A percentile compares a stretch with the other conserved stretches of the same genome.
These are phyloP conservation scores for Spodoptera frugiperda DNA, from an alignment of 1,140 invertebrate genomes.

Conservation along the genomic window DNA sequence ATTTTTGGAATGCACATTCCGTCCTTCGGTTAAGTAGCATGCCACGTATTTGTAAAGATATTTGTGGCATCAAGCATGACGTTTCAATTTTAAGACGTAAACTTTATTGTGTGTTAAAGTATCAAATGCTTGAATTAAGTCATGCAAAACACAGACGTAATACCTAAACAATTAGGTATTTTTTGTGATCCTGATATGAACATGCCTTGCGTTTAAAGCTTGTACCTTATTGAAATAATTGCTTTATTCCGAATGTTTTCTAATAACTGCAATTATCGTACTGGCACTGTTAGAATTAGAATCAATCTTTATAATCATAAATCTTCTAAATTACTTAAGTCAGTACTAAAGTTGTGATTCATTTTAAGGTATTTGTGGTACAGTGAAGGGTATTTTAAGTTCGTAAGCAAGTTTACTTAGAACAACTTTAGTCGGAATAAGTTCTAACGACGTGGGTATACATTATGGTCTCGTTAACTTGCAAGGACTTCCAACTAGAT, in stretches of 20 bases:
- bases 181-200: background rate
- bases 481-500: constrained; percentile 42
- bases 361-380: background rate
- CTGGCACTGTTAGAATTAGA: background rate
- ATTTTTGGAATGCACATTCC: background rate
- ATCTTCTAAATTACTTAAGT: background rate
- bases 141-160: background rate
- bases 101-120: too few species aligned
- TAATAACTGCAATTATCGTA: constrained; percentile 4
- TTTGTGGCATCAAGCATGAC: background rate
- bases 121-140: too few species aligned
- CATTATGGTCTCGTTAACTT: constrained; percentile 7
- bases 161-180: background rate
- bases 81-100: too few species aligned
- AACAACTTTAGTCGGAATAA: constrained; percentile 18
- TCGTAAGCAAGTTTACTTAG: constrained; percentile 34
- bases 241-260: constrained; percentile 9
- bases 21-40: background rate
- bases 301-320: background rate
- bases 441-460: constrained; percentile 28
- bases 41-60: background rate
- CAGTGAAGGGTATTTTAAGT: constrained; percentile 39
- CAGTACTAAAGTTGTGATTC: background rate
- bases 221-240: constrained; percentile 7
- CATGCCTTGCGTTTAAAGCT: background rate